Evolutionary conservation across 2,888 invertebrate species (phyloP), one percentile per base, ranked within the genome.

Genomic region (Phorcus lineatus): DNA sequence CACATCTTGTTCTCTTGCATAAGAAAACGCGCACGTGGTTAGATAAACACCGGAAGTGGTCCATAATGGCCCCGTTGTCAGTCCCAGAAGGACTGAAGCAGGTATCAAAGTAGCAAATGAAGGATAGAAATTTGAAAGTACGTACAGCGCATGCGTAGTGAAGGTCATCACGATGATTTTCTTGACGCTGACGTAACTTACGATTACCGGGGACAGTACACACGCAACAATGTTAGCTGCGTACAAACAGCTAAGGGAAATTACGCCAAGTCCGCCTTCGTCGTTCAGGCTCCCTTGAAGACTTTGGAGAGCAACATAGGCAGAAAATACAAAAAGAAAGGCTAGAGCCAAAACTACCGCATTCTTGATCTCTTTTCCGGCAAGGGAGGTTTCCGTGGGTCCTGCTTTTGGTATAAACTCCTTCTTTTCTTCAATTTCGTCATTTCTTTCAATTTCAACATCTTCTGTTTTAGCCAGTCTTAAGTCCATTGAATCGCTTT

Each of bases 11-110:
- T 86, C 7, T 82, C 81, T 62, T 87, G 91, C 88, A 79, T 88
- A 87, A 4, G 89, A 87, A 80, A 84, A 84, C 19, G 91, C 91
- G 22, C 87, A 85, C 17, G 89, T 87, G 0, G 91, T 85, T 36
- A 91, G 84, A 83, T 90, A 91, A 9, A 90, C 86, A 16, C 89
- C 85, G 84, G 91, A 90, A 0, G 90, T 88, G 0, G 89, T 89
- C 91, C 92, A 91, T 84, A 92, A 82, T 9, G 90, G 90, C 9
- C 90, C 91, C 0, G 90, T 87, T 3, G 89, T 80, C 7, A 86
- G 66, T 2, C 92, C 92, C 17, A 92, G 81, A 19, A 92, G 79
- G 1, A 90, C 78, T 0, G 92, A 90, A 1, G 91, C 83, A 2
- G 92, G 91, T 16, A 92, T 80, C 13, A 92, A 82, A 7, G 90